Conservation (phyloP, 2,888 invertebrate genomes). For the Lasioglossum zephyrum region DNA sequence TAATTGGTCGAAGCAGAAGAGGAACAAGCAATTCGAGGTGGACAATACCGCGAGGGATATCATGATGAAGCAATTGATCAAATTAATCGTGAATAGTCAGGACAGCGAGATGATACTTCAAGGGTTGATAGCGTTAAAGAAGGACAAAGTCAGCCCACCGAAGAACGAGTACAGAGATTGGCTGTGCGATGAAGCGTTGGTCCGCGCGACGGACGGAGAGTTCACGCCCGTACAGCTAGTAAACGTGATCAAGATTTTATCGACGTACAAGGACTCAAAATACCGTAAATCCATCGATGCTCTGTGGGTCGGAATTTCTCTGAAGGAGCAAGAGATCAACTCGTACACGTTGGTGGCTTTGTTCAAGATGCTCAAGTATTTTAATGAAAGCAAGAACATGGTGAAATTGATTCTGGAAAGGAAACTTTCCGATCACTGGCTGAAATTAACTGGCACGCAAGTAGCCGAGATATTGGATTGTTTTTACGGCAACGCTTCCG, state of each 20-base stretch:
- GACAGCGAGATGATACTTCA: conserved; percentile 83
- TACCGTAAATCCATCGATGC: conserved; percentile 87
- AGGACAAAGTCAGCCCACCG: conserved; percentile 78
- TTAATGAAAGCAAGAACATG: conserved; percentile 87
- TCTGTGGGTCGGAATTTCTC: conserved; percentile 88
- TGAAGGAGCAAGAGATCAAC: conserved; percentile 86
- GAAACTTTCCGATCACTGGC: conserved; percentile 86
- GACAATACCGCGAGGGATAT: conserved; percentile 68
- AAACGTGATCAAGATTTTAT: conserved; percentile 86
- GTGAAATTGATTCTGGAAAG: conserved; percentile 87
- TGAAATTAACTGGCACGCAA: conserved; percentile 85
- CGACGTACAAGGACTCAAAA: conserved; percentile 84
- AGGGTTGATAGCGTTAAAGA: conserved; percentile 81
- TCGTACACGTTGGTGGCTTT: conserved; percentile 86
- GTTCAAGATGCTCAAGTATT: conserved; percentile 86
- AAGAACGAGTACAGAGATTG: conserved; percentile 83
- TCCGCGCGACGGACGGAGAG: conserved; percentile 87
- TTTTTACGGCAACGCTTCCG: conserved; percentile 80
- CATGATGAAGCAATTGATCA: conserved; percentile 85
- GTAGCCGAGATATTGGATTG: conserved; percentile 85
- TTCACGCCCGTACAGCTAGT: conserved; percentile 87
- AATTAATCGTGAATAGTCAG: conserved; percentile 83
- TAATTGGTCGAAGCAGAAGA: conserved; percentile 61
- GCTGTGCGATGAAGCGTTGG: conserved; percentile 87
- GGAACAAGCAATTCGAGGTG: conserved; percentile 42